These are phyloP conservation scores for Clarias fuscus DNA, from an alignment of 2,797 vertebrate genomes.

Conservation along the genomic window DNA sequence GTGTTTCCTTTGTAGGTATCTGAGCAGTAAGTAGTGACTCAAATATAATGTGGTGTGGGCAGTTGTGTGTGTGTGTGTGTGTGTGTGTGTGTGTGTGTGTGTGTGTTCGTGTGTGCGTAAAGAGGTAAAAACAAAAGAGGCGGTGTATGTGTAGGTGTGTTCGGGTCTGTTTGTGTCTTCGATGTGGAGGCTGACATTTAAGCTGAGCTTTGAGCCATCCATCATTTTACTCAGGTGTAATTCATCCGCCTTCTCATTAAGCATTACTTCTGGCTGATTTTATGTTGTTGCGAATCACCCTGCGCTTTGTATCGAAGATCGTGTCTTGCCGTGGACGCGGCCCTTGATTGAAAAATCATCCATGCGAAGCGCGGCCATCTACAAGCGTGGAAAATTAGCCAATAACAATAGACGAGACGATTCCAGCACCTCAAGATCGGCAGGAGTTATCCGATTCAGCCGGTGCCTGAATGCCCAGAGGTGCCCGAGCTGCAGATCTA, in stretches of 20 bases:
- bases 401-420: conserved; percentile 31
- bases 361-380: conserved; percentile 31
- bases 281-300: background rate
- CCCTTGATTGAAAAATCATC: conserved; percentile 45
- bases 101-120: background rate
- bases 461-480: background rate
- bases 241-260: conserved; percentile 26
- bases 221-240: conserved; percentile 25
- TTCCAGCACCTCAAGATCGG: conserved; percentile 13
- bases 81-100: conserved; percentile 20
- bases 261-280: conserved; percentile 18
- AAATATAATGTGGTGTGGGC: conserved; percentile 33
- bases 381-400: conserved; percentile 12
- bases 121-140: conserved; percentile 3
- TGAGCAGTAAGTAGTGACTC: conserved; percentile 59
- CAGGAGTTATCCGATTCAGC: conserved; percentile 23
- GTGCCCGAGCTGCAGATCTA: conserved; percentile 1
- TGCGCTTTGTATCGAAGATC: conserved; percentile 11
- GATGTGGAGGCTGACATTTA: conserved; percentile 1
- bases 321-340: conserved; percentile 5
- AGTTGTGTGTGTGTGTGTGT: conserved; percentile 7
- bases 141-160: background rate
- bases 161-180: background rate
- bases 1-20: conserved; percentile 57
- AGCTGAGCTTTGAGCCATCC: background rate